Evolutionary conservation across 23 tunicate species (phyloP), one percentile per base, ranked within the genome.

Genomic region (Botrylloides violaceus): DNA sequence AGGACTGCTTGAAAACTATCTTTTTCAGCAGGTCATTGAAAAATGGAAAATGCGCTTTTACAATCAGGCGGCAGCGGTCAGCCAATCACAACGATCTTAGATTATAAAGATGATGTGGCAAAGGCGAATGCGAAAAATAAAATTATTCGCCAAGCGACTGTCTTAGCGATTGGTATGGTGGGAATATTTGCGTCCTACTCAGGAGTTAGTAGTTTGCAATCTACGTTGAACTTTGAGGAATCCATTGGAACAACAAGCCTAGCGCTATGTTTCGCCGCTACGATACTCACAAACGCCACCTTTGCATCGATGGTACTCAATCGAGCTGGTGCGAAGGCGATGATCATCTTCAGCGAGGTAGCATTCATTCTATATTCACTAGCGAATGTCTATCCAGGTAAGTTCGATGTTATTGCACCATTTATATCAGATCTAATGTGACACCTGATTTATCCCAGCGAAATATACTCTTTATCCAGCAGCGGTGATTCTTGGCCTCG

Each of bases 341-440:
- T 68, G 47, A 7, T 68, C 2, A 19, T 68, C n/a, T 21, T 24
- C 49, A 43, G 58, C 29, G 74, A 68, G n/a, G 26, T 68, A 0
- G 2, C 74, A 9, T 68, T 68, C 74, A 23, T 68, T 4, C n/a
- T 37, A n/a, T 68, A 37, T 37, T 35, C 74, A 24, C 22, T 68
- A 19, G 74, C 74, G 30, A 68, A 68, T 43, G n/a, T 68, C 25
- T 35, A 68, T 37, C 74, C 74, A 22, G 74, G 74, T 68, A 43
- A 19, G 71, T 30, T 15, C 22, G 29, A 31, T 65, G 43, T 25
- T n/a, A 21, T 65, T 15, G 12, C 9, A 31, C 20, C 0, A 65
- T 59, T 65, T 65, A 0, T 32, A 30, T 33, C 21, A 0, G 12
- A 1, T 32, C 7, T 30, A 0, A 19, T 65, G 0, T 15, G n/a